Conservation (phyloP, 2,888 invertebrate species). For the Nomada fabriciana region DNA sequence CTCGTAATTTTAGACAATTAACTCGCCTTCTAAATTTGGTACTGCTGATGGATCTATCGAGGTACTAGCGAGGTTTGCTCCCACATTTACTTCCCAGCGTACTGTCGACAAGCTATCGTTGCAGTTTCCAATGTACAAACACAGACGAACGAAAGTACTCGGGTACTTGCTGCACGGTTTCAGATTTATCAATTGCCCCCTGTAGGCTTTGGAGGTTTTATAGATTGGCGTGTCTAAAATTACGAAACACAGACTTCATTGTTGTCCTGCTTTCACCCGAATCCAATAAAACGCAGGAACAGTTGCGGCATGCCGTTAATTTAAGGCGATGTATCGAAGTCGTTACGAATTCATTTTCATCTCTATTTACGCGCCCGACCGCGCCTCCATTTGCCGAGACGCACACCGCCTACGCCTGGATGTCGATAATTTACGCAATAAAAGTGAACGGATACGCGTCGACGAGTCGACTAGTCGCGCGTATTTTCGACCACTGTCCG, state of each 20-base stretch:
- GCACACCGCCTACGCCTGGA: constrained; percentile 10
- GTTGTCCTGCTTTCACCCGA: constrained; percentile 11
- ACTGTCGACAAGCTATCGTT: background rate
- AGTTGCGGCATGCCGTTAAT: background rate
- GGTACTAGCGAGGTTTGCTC: background rate
- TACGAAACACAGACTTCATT: constrained; percentile 1
- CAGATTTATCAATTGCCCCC: constrained; percentile 3
- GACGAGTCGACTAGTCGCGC: constrained; percentile 13
- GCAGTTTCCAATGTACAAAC: background rate
- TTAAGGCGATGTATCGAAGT: background rate
- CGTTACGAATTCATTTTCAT: constrained; percentile 23
- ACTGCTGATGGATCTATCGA: constrained; percentile 7
- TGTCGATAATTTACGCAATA: constrained; percentile 50
- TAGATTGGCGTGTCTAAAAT: constrained; percentile 3
- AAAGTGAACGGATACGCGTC: constrained; percentile 34
- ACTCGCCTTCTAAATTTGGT: constrained; percentile 30
- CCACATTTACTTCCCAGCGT: too few relatives aligned
- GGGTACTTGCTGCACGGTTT: background rate
- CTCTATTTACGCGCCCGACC: constrained; percentile 14
- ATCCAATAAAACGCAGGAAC: constrained; percentile 7
- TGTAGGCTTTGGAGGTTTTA: background rate
- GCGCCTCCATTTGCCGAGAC: constrained; percentile 27
- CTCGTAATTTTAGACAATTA: constrained; percentile 55
- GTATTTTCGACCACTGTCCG: constrained; percentile 16
- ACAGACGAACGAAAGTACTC: background rate